Percentiles rank a stretch among this genome's conserved stretches.
Conservation (phyloP, 2,113 vertebrate species). For the Rhagologus leucostigma region DNA sequence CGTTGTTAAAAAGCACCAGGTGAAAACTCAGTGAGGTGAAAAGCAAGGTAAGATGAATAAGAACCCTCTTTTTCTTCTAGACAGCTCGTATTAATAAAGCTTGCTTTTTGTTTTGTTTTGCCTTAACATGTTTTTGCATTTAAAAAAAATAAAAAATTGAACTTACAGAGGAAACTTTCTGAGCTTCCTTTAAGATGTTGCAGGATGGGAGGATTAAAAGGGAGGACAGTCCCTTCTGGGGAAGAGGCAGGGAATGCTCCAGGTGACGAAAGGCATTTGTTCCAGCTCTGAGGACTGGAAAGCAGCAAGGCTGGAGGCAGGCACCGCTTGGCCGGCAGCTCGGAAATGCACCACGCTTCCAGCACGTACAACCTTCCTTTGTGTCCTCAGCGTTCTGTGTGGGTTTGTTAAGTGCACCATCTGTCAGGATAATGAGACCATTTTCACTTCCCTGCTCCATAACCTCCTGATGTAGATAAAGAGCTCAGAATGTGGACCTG, state of each 20-base stretch:
- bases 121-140: neutral
- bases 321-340: neutral
- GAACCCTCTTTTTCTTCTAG: neutral
- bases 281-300: neutral
- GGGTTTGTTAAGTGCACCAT: conserved; percentile 1
- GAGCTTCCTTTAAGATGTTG: neutral
- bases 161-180: neutral
- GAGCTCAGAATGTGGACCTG: neutral
- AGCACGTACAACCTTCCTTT: neutral
- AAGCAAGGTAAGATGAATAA: neutral
- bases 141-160: neutral
- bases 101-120: neutral
- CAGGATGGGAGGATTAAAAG: neutral
- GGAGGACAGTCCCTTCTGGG: neutral
- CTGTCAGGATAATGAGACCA: neutral
- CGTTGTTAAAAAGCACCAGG: neutral
- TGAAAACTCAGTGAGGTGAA: neutral
- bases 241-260: neutral
- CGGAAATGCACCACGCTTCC: neutral
- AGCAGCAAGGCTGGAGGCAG: neutral
- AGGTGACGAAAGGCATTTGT: neutral
- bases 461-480: neutral
- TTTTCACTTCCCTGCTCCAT: conserved; percentile 9
- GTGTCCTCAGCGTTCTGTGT: neutral
- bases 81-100: neutral